phyloP scores from a whole-genome alignment of 2,888 invertebrate species.

The Zele albiditarsus region DNA sequence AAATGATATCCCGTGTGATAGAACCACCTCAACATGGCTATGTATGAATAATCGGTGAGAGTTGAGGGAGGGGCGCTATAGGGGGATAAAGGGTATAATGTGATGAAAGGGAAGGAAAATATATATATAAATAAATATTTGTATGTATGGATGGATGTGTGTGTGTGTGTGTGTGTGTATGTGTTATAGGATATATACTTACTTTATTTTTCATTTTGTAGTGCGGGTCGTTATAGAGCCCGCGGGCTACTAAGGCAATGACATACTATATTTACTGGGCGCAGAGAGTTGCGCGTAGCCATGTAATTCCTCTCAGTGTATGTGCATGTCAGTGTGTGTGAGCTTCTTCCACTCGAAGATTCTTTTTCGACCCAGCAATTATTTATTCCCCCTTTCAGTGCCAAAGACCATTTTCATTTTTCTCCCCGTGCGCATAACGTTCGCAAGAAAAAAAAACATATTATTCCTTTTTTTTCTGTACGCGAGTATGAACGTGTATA shows the following conservation, averaged over 20 bases:
- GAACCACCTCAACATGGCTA: no score
- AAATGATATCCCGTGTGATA: no score
- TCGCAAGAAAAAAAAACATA: background rate
- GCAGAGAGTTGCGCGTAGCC: background rate
- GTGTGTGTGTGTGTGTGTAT: background rate
- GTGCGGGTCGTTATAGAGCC: conserved; percentile 55
- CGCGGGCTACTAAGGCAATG: conserved; percentile 60
- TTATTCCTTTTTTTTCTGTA: background rate
- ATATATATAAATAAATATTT: conserved; percentile 1
- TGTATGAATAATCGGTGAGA: background rate
- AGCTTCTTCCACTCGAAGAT: conserved; percentile 1
- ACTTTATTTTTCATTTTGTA: conserved; percentile 42
- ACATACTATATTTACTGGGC: conserved; percentile 54
- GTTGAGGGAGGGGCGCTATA: background rate
- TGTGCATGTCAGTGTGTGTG: conserved; percentile 45
- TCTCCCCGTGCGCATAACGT: background rate
- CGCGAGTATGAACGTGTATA: conserved; percentile 3
- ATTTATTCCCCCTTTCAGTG: conserved; percentile 7
- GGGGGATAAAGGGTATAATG: background rate
- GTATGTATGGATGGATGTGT: background rate
- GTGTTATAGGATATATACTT: background rate
- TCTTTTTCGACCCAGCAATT: conserved; percentile 7
- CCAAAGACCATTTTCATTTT: conserved; percentile 11
- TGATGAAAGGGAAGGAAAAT: background rate
- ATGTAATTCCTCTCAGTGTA: conserved; percentile 2